A percentile compares a stretch with the other conserved stretches of the same genome.
phyloP scores from a whole-genome alignment of 1,140 invertebrate genomes.

The Polyergus mexicanus region DNA sequence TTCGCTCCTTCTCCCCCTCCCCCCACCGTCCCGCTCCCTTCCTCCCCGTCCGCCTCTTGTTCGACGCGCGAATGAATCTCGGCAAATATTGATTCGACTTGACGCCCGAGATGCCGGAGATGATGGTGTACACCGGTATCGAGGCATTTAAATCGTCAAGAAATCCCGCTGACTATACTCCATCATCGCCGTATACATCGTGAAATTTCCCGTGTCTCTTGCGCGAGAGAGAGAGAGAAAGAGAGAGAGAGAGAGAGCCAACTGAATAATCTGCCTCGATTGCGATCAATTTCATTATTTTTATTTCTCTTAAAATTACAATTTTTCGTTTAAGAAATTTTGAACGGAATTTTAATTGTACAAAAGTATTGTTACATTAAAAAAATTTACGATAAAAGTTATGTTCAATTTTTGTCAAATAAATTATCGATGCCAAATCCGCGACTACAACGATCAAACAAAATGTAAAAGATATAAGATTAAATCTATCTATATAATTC shows the following conservation, averaged over 20 bases:
- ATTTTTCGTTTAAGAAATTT: conserved; percentile 4
- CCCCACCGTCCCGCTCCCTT: background rate
- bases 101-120: conserved; percentile 47
- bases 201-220: conserved; percentile 8
- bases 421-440: background rate
- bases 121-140: conserved; percentile 28
- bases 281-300: background rate
- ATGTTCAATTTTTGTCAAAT: background rate
- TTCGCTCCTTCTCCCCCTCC: conserved; percentile 4
- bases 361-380: background rate
- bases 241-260: conserved; percentile 13
- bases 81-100: conserved; percentile 62
- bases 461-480: background rate
- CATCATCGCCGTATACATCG: conserved; percentile 21
- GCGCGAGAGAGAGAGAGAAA: conserved; percentile 1
- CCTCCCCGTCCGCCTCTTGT: conserved; percentile 45
- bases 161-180: conserved; percentile 30
- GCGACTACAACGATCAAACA: background rate
- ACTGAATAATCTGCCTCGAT: conserved; percentile 18
- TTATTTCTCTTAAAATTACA: background rate
- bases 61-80: conserved; percentile 62
- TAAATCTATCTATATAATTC: background rate
- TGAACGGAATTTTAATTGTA: background rate
- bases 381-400: background rate
- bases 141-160: conserved; percentile 60